These are phyloP conservation scores for Brevimyrus niger DNA, from an alignment of 2,113 vertebrate genomes.

Conservation along the genomic window DNA sequence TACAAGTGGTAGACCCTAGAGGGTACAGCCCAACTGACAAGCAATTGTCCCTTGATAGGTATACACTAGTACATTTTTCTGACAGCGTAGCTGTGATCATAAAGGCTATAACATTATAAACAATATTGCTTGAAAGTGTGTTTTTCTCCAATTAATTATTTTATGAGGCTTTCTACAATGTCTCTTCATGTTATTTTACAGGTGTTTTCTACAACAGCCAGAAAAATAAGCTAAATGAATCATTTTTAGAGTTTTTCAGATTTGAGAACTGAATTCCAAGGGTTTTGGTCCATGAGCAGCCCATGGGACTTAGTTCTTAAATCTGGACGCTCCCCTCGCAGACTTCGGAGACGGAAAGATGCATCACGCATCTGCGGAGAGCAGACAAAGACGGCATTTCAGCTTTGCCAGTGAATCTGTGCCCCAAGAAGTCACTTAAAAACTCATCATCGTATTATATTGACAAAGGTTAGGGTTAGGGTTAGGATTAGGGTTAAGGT, in stretches of 20 bases:
- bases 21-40: not conserved
- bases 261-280: constrained; percentile 53
- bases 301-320: constrained; percentile 46
- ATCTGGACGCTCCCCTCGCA: constrained; percentile 32
- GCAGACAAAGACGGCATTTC: not conserved
- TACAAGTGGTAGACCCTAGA: not conserved
- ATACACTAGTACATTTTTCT: not conserved
- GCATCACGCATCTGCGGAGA: not conserved
- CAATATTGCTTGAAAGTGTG: not conserved
- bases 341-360: too few relatives aligned
- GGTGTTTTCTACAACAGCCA: not conserved
- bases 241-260: constrained; percentile 31
- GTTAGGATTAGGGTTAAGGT: too few relatives aligned
- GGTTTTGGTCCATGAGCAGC: constrained; percentile 32
- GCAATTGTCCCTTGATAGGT: not conserved
- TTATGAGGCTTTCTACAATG: not conserved
- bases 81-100: not conserved
- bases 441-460: not conserved
- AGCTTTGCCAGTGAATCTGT: not conserved
- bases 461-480: too few relatives aligned
- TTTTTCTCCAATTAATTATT: not conserved
- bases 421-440: not conserved
- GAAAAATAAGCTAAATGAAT: not conserved
- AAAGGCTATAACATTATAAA: not conserved
- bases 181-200: not conserved